A percentile compares a stretch with the other conserved stretches of the same genome.
Evolutionary conservation across 1,140 invertebrate species (phyloP).

Genomic region (Belonocnema kinseyi): DNA sequence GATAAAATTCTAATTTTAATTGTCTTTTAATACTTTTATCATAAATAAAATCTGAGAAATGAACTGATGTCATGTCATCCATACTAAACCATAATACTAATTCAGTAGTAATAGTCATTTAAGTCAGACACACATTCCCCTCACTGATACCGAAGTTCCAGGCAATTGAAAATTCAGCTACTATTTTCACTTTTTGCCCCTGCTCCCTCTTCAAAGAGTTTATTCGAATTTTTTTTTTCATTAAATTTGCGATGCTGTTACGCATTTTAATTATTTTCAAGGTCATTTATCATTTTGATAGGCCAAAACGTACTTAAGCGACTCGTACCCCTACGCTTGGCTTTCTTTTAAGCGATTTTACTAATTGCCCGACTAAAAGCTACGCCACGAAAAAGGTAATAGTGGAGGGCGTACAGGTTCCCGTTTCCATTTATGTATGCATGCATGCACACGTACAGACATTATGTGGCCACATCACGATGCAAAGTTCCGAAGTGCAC

Average conservation of each 20-base stretch:
- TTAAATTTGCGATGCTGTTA: not conserved
- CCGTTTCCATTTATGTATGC: not conserved
- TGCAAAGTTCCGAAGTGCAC: not conserved
- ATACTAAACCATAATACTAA: too few species aligned
- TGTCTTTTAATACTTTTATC: not conserved
- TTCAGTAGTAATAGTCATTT: constrained; percentile 11
- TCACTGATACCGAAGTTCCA: not conserved
- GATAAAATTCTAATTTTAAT: too few species aligned
- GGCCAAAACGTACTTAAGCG: not conserved
- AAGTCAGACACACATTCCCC: not conserved
- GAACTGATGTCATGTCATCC: not conserved
- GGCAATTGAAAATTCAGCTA: too few species aligned
- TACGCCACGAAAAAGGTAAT: not conserved
- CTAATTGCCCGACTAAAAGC: constrained; percentile 36
- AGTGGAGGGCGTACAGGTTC: not conserved
- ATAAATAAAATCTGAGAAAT: not conserved
- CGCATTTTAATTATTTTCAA: not conserved
- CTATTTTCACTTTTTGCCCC: too few species aligned
- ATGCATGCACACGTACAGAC: not conserved
- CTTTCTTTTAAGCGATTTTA: constrained; percentile 5
- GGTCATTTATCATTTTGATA: not conserved
- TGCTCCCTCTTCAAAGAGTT: too few species aligned
- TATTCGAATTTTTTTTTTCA: not conserved
- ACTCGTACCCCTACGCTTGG: not conserved
- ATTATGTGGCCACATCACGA: constrained; percentile 28